Percentiles rank a stretch among this genome's conserved stretches.
Evolutionary conservation across 2,113 vertebrate genomes (phyloP).

Genomic region (Urocolius indicus): DNA sequence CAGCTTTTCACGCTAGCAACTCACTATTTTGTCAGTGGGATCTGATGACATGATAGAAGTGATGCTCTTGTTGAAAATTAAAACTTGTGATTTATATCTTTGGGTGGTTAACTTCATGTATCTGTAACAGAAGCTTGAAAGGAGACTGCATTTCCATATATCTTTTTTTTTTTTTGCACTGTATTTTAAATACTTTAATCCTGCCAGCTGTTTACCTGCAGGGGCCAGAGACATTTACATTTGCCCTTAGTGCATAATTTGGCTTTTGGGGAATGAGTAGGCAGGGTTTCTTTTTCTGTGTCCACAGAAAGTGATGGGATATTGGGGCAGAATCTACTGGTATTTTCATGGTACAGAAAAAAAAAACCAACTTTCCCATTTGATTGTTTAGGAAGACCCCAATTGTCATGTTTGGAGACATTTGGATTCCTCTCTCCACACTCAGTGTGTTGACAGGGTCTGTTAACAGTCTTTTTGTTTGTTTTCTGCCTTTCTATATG

Average conservation of each 20-base stretch:
- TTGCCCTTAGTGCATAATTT: not conserved
- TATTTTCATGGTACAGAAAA: not conserved
- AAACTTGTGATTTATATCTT: slow-evolving; percentile 34
- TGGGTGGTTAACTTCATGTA: slow-evolving; percentile 13
- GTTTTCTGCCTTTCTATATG: not conserved
- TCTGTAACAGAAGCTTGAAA: slow-evolving; percentile 23
- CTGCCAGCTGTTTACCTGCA: slow-evolving; percentile 59
- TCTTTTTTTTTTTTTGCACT: slow-evolving; percentile 17
- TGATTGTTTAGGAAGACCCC: not conserved
- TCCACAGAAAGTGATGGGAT: not conserved
- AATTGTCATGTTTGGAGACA: not conserved
- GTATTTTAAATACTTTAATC: slow-evolving; percentile 51
- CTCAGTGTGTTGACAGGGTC: not conserved
- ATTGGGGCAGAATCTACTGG: not conserved
- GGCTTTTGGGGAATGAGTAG: slow-evolving; percentile 10
- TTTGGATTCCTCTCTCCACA: not conserved
- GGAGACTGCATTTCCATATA: slow-evolving; percentile 32
- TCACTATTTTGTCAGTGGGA: not conserved
- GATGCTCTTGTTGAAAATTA: not conserved
- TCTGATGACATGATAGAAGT: not conserved
- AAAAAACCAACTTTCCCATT: not conserved
- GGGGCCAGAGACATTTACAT: slow-evolving; percentile 48
- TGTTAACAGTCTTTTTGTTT: not conserved
- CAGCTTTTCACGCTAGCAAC: not conserved
- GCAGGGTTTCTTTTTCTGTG: not conserved